A percentile compares a stretch with the other conserved stretches of the same genome.
Conservation (phyloP, 2,797 vertebrate species). For the Odontamblyopus rebecca region DNA sequence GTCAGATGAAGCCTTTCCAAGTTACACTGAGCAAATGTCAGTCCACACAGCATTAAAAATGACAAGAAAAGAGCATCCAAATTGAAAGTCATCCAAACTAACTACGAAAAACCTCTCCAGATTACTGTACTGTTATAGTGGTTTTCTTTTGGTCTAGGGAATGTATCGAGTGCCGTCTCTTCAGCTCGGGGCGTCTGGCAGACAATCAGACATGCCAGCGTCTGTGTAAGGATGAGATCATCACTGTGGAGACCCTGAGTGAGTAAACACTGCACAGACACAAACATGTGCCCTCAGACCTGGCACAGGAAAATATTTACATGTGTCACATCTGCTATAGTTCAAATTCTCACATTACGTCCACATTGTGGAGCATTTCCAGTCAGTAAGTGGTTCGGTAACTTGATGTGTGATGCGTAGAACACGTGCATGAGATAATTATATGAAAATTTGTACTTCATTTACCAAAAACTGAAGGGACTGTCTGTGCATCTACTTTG, state of each 20-base stretch:
- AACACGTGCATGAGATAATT: not conserved
- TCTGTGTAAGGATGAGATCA: constrained; percentile 83
- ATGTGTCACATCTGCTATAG: constrained; percentile 34
- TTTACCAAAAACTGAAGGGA: not conserved
- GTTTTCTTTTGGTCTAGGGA: constrained; percentile 76
- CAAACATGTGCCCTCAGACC: constrained; percentile 6
- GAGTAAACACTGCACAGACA: constrained; percentile 57
- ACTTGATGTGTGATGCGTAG: not conserved
- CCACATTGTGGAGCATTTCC: not conserved
- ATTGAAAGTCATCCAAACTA: no score
- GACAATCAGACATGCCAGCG: constrained; percentile 95
- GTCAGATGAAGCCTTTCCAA: no score
- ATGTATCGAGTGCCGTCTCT: constrained; percentile 92
- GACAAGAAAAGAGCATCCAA: no score
- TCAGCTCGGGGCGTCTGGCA: constrained; percentile 84
- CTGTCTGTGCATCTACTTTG: not conserved
- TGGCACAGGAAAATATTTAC: constrained; percentile 23
- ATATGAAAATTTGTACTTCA: no score
- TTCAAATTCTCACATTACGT: constrained; percentile 22
- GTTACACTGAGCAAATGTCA: no score
- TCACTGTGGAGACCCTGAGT: constrained; percentile 88
- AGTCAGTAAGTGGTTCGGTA: not conserved
- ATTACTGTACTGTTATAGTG: not conserved
- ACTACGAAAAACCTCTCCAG: no score
- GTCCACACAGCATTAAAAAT: no score